Evolutionary conservation across 2,797 vertebrate species (phyloP).

Genomic region (Alca torda): DNA sequence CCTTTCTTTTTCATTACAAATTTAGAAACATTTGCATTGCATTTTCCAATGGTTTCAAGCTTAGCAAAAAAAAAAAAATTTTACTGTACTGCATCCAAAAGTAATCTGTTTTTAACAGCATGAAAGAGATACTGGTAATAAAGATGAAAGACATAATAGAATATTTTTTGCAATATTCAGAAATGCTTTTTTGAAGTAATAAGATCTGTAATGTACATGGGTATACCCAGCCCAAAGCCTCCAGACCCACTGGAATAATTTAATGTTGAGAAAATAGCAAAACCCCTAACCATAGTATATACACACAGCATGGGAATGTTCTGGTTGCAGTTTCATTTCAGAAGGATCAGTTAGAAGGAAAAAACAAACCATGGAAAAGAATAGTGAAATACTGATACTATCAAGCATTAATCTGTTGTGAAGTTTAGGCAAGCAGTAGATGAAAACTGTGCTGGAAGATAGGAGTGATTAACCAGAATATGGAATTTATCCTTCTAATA

Average conservation of each 20-base stretch:
- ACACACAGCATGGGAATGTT: not conserved
- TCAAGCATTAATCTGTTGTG: not conserved
- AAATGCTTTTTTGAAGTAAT: not conserved
- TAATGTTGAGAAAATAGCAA: not conserved
- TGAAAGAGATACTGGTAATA: not conserved
- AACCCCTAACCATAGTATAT: accelerated
- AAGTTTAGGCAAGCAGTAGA: not conserved
- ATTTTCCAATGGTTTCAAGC: not conserved
- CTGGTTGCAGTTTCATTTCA: not conserved
- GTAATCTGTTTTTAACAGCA: not conserved
- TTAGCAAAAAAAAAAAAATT: not conserved
- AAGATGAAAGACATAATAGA: not conserved
- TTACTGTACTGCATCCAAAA: not conserved
- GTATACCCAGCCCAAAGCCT: not conserved
- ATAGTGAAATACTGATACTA: not conserved
- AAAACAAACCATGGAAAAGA: not conserved
- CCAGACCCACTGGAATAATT: not conserved
- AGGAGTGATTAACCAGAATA: not conserved
- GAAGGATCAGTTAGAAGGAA: not conserved
- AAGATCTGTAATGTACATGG: not conserved
- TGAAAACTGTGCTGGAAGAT: not conserved
- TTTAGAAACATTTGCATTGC: not conserved
- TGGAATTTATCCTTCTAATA: not conserved
- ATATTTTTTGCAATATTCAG: not conserved
- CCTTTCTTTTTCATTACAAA: not conserved